These are phyloP conservation scores for Octopus sinensis DNA, from an alignment of 1,140 invertebrate species.

Conservation along the genomic window DNA sequence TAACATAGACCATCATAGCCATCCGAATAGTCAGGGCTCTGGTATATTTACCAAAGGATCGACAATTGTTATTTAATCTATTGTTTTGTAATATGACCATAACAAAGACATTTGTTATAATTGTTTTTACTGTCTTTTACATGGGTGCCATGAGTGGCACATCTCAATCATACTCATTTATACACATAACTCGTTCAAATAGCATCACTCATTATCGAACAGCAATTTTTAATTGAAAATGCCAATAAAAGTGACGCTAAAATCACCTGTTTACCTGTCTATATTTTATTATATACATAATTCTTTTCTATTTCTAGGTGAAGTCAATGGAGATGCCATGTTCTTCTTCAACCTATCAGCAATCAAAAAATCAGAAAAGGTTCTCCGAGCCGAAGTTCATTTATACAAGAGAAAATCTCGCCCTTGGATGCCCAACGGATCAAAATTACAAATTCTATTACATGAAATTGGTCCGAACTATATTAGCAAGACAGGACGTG, in stretches of 20 bases:
- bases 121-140: too few relatives aligned
- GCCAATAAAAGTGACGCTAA: not conserved
- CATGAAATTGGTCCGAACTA: conserved; percentile 45
- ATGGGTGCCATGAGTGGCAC: too few relatives aligned
- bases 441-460: conserved; percentile 40
- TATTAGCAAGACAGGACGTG: conserved; percentile 36
- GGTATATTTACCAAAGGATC: too few relatives aligned
- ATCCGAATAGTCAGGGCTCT: too few relatives aligned
- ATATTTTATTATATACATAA: conserved; percentile 8
- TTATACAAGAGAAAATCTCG: conserved; percentile 46
- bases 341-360: conserved; percentile 56
- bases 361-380: conserved; percentile 41
- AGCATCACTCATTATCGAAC: too few relatives aligned
- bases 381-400: conserved; percentile 55
- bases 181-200: too few relatives aligned
- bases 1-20: too few relatives aligned
- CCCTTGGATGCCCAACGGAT: conserved; percentile 22
- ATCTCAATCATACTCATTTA: too few relatives aligned
- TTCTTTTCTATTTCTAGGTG: conserved; percentile 37
- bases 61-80: too few relatives aligned
- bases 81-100: too few relatives aligned
- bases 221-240: too few relatives aligned
- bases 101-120: too few relatives aligned
- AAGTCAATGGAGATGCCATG: conserved; percentile 46
- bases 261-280: not conserved